Evolutionary conservation across 1,140 invertebrate species (phyloP).

Genomic region (Bathynomus jamesi): DNA sequence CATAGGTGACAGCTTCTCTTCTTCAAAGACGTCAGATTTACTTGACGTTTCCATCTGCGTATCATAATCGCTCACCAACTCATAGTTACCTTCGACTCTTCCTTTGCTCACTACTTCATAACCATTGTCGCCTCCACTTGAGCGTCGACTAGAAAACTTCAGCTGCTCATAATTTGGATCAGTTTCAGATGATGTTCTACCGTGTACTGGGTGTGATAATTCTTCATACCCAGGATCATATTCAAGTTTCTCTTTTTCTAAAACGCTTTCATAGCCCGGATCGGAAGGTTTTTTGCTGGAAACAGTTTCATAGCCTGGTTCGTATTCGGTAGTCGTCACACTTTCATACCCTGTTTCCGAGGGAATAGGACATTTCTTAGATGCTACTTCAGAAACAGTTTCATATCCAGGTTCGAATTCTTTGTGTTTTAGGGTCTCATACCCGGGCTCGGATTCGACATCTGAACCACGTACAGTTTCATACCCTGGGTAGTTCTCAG

Average conservation of each 20-base stretch:
- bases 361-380: constrained; percentile 2
- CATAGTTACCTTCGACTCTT: constrained; percentile 18
- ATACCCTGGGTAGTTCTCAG: constrained; percentile 30
- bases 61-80: constrained; percentile 24
- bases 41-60: constrained; percentile 3
- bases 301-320: constrained; percentile 29
- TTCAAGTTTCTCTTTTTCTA: constrained; percentile 17
- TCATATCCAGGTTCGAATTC: constrained; percentile 26
- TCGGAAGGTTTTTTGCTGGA: constrained; percentile 17
- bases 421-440: constrained; percentile 31
- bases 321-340: constrained; percentile 16
- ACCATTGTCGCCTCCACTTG: constrained; percentile 19
- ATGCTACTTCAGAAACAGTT: constrained; percentile 17
- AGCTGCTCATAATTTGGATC: constrained; percentile 34
- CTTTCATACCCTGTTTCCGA: constrained; percentile 27
- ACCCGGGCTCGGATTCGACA: constrained; percentile 30
- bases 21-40: background rate
- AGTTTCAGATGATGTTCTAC: constrained; percentile 23
- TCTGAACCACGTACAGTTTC: constrained; percentile 31
- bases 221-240: constrained; percentile 31
- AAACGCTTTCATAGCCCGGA: constrained; percentile 31
- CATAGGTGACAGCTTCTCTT: background rate
- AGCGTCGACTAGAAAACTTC: constrained; percentile 21
- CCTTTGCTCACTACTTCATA: constrained; percentile 34
- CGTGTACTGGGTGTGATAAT: constrained; percentile 9